Evolutionary conservation across 2,888 invertebrate species (phyloP), one percentile per base, ranked within the genome.

Genomic region (Brachyptera putata): DNA sequence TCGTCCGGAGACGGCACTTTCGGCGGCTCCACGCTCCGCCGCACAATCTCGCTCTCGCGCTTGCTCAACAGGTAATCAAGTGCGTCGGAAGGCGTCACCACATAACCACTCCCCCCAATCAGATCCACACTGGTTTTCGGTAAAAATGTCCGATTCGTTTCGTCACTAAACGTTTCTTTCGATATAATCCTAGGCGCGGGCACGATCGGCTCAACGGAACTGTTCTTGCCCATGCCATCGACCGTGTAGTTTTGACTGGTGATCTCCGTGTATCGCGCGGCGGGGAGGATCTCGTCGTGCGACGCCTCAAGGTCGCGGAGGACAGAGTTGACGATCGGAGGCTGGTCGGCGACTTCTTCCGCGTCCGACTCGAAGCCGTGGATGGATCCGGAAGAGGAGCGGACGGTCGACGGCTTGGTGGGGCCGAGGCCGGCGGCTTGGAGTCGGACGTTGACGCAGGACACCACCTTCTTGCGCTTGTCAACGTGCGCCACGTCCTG

Each of bases 361-460:
- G 16, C 30, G 46, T 25, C 21, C n/a, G 5, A 7, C 24, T 24
- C 11, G 24, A 13, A 22, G 4, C 22, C 18, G 39, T 46, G n/a
- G n/a, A n/a, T n/a, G 18, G 24, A 26, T 49, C 16, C 11, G 36
- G 11, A 16, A 11, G 50, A 26, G 13, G 39, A 39, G 49, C 50
- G 48, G 26, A 21, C 18, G 24, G 55, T 24, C 16, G 58, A 46
- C 5, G 62, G 60, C 30, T 25, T 56, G 1, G 57, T 41, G 9
- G 57, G 59, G 18, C 57, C 57, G 65, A 83, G 69, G 24, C 83
- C 84, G 18, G 83, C 83, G 13, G 84, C 82, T 64, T 83, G 82
- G 70, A 84, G 77, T 72, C 83, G 83, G 56, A 85, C 74, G 22
- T 81, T 82, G 66, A 84, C 81, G 70, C 82, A 79, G 63, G 79